Base-by-base conservation (phyloP, 2,113 vertebrate genomes). In the Thymallus thymallus region DNA sequence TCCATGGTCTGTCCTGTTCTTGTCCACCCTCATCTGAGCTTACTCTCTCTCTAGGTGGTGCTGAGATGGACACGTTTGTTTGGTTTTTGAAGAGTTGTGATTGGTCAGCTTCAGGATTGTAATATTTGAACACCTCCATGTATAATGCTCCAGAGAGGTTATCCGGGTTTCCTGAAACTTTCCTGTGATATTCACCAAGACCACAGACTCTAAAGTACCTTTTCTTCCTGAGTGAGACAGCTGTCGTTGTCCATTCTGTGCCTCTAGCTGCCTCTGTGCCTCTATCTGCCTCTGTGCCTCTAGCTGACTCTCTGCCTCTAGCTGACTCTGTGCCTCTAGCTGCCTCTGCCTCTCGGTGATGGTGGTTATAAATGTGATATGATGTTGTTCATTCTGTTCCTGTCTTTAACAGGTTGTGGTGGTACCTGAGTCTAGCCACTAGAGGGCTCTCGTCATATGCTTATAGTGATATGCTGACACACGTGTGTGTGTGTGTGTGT, bases 41-140 rank as follows among this genome's bases (percentile, higher is more conserved):
- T 41, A 16, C 4, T 20, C 32, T 10, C 35, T 41, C 35, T 77
- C 14, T 56, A 66, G 58, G 22, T 56, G 61, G 68, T 66, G 68
- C 23, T 35, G 60, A 66, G 29, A 63, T 61, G 64, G 68, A 65
- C 29, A 3, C 74, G 35, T 41, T 41, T 55, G 61, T 24, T 41
- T 41, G 9, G 35, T 41, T 41, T 41, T 41, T 55, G 26, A 41
- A 60, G 56, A n/a, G n/a, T 22, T 70, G 29, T 46, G 29, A 16
- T 16, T 18, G 26, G 23, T 64, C 62, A 64, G 26, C 62, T 13
- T 64, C 62, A 26, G 10, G 26, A 3, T 18, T 64, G 1, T 18
- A 64, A 51, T 51, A 18, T 51, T 18, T 51, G 48, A 16, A 51
- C 12, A 51, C 48, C 16, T 51, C 14, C 16, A 14, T 41, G 35